These are phyloP conservation scores for Chiroxiphia lanceolata DNA, from an alignment of 2,797 vertebrate species.

Conservation along the genomic window DNA sequence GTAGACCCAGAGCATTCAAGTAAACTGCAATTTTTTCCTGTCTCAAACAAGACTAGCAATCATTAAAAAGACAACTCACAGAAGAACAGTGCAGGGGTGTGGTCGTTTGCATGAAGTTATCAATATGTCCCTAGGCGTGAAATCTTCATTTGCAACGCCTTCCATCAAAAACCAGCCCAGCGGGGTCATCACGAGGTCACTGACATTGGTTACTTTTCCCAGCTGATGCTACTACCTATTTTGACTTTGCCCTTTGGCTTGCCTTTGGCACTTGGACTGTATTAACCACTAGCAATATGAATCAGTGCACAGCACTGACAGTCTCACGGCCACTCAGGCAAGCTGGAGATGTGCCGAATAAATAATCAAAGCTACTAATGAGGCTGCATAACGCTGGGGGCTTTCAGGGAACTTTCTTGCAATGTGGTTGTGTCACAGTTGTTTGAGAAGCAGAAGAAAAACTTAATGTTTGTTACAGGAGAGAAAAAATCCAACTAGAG, in stretches of 20 bases:
- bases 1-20: neutral
- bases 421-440: neutral
- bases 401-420: conserved; percentile 17
- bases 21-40: neutral
- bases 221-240: conserved; percentile 20
- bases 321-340: neutral
- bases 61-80: neutral
- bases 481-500: neutral
- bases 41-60: conserved; percentile 19
- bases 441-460: conserved; percentile 11
- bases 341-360: conserved; percentile 2
- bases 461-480: neutral
- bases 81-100: neutral
- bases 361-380: conserved; percentile 51
- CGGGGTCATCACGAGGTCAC: neutral
- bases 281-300: neutral
- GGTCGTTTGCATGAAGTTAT: neutral
- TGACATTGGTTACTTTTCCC: neutral
- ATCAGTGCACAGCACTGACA: neutral
- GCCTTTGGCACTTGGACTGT: conserved; percentile 42
- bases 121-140: neutral
- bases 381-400: neutral
- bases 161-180: neutral
- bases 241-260: conserved; percentile 57
- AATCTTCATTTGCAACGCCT: neutral